Percentiles rank a stretch among this genome's conserved stretches.
Conservation (phyloP, 2,113 vertebrate species). For the Pseudorasbora parva region DNA sequence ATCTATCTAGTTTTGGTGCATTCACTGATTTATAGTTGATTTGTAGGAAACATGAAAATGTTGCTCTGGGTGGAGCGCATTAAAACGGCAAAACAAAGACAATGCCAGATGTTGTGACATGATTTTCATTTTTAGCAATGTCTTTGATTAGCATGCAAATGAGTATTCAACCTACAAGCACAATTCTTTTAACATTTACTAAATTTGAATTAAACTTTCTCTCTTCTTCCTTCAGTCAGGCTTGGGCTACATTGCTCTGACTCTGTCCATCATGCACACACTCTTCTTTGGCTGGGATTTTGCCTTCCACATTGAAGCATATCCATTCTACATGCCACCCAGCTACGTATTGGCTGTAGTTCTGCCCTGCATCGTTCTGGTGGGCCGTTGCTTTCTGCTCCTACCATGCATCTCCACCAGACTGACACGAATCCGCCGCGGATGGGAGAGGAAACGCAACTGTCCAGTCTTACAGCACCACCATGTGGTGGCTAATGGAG, state of each 20-base stretch:
- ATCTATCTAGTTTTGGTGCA: neutral
- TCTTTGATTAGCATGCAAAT: neutral
- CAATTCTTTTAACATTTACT: neutral
- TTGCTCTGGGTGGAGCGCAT: neutral
- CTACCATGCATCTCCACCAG: slow-evolving; percentile 81
- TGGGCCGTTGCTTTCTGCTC: slow-evolving; percentile 78
- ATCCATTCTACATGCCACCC: slow-evolving; percentile 90
- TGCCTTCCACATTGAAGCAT: slow-evolving; percentile 81
- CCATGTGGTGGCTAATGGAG: slow-evolving; percentile 55
- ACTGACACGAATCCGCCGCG: slow-evolving; percentile 85
- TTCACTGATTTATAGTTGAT: neutral
- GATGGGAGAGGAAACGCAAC: slow-evolving; percentile 83
- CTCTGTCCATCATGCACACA: slow-evolving; percentile 85
- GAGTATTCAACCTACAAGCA: neutral
- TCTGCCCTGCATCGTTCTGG: slow-evolving; percentile 80
- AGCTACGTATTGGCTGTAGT: slow-evolving; percentile 85
- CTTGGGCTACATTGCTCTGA: slow-evolving; percentile 85
- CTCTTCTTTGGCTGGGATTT: slow-evolving; percentile 87
- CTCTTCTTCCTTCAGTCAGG: slow-evolving; percentile 77
- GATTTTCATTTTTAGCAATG: neutral
- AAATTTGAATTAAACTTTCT: neutral
- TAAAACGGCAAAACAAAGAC: too few species aligned
- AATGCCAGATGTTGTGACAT: neutral
- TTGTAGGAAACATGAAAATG: neutral
- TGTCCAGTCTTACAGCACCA: slow-evolving; percentile 55